phyloP scores from a whole-genome alignment of 1,140 invertebrate species.

The Argopecten irradians region DNA sequence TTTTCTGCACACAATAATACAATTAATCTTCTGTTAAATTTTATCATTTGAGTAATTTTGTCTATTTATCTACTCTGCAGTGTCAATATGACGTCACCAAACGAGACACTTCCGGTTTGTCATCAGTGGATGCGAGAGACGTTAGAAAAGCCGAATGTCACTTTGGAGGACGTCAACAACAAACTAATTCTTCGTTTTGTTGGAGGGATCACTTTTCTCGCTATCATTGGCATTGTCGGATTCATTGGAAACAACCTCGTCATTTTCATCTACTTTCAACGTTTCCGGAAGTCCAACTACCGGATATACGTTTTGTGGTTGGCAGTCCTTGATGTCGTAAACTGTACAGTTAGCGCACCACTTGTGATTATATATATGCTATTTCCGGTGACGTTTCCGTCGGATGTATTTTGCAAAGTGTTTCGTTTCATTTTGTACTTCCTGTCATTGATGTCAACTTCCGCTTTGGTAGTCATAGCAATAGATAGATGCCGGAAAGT shows the following conservation, averaged over 20 bases:
- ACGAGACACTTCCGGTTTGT: neutral
- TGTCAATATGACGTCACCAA: neutral
- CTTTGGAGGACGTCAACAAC: slow-evolving; percentile 38
- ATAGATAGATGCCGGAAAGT: slow-evolving; percentile 57
- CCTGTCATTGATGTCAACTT: slow-evolving; percentile 45
- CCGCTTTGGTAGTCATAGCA: slow-evolving; percentile 59
- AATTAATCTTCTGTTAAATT: too few relatives aligned
- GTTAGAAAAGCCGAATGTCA: slow-evolving; percentile 38
- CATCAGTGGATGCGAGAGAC: slow-evolving; percentile 39
- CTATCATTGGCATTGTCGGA: slow-evolving; percentile 53
- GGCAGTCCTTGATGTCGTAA: slow-evolving; percentile 53
- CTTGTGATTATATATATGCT: slow-evolving; percentile 56
- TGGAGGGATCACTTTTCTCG: slow-evolving; percentile 49
- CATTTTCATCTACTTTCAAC: slow-evolving; percentile 51
- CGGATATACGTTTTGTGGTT: slow-evolving; percentile 55
- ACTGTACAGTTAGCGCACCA: slow-evolving; percentile 55
- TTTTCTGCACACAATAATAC: too few relatives aligned
- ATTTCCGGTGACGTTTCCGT: slow-evolving; percentile 40
- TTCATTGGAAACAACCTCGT: slow-evolving; percentile 58
- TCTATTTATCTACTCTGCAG: neutral
- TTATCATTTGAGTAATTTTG: too few relatives aligned
- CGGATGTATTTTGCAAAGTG: slow-evolving; percentile 51
- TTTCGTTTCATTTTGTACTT: slow-evolving; percentile 53
- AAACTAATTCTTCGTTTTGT: slow-evolving; percentile 32
- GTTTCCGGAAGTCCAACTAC: slow-evolving; percentile 50